phyloP scores from a whole-genome alignment of 30 jellyfish, hydroid and myxozoan genomes.

The Rhopilema esculentum region DNA sequence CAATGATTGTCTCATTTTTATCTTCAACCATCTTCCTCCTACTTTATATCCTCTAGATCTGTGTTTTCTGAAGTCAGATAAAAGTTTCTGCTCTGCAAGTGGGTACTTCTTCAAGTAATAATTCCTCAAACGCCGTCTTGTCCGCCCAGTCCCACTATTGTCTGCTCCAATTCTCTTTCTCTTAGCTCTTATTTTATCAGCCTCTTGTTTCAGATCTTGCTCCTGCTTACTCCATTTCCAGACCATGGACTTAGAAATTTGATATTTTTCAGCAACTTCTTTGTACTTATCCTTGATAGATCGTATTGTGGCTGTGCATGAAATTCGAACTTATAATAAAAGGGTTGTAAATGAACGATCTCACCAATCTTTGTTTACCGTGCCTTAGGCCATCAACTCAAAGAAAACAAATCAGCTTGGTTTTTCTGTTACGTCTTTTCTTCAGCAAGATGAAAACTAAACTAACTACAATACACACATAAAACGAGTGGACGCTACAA shows the following conservation, averaged over 20 bases:
- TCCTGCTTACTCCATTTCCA: slow-evolving; percentile 66
- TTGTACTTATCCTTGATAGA: slow-evolving; percentile 28
- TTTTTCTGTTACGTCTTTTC: slow-evolving; percentile 25
- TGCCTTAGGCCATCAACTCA: no score
- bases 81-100: slow-evolving; percentile 40
- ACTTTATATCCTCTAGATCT: slow-evolving; percentile 22
- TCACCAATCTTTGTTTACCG: no score
- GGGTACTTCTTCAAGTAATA: slow-evolving; percentile 16
- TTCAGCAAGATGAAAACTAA: no score
- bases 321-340: slow-evolving; percentile 34
- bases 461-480: no score
- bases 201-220: slow-evolving; percentile 44
- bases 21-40: slow-evolving; percentile 38
- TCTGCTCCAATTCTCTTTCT: slow-evolving; percentile 42
- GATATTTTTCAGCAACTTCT: slow-evolving; percentile 18
- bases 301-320: neutral
- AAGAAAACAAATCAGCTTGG: no score
- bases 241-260: slow-evolving; percentile 41
- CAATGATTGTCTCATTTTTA: slow-evolving; percentile 31
- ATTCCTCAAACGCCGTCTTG: slow-evolving; percentile 38
- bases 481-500: slow-evolving; percentile 16
- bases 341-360: slow-evolving; percentile 13
- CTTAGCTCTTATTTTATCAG: slow-evolving; percentile 28
- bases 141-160: slow-evolving; percentile 35
- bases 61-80: slow-evolving; percentile 38